phyloP scores from a whole-genome alignment of 2,797 vertebrate genomes.

The Lithobates pipiens region DNA sequence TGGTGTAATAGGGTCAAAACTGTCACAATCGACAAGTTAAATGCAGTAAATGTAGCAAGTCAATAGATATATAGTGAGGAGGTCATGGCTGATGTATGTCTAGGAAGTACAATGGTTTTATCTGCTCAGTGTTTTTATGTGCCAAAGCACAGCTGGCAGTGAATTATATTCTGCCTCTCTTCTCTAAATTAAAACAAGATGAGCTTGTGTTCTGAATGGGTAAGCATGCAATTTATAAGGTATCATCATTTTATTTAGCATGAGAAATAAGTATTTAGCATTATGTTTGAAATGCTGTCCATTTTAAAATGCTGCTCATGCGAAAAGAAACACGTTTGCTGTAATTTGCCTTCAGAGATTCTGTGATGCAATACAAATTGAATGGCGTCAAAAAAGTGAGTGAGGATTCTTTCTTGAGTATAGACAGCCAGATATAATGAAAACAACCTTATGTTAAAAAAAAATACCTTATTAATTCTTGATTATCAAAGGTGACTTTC shows the following conservation, averaged over 20 bases:
- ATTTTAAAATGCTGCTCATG: slow-evolving; percentile 31
- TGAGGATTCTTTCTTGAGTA: background rate
- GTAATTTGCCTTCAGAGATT: slow-evolving; percentile 27
- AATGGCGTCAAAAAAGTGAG: slow-evolving; percentile 19
- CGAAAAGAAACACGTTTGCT: slow-evolving; percentile 24
- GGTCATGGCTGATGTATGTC: slow-evolving; percentile 71
- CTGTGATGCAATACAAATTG: slow-evolving; percentile 26
- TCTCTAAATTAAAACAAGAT: slow-evolving; percentile 53
- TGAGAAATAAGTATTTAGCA: slow-evolving; percentile 34
- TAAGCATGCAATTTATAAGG: slow-evolving; percentile 40
- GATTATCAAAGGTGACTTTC: background rate
- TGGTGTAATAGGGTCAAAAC: slow-evolving; percentile 71
- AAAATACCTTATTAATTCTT: background rate
- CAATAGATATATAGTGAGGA: slow-evolving; percentile 65
- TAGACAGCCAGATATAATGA: background rate
- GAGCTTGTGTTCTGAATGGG: slow-evolving; percentile 42
- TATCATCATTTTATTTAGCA: slow-evolving; percentile 42
- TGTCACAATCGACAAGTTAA: slow-evolving; percentile 71
- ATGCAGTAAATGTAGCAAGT: slow-evolving; percentile 67
- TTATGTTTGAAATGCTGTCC: slow-evolving; percentile 4
- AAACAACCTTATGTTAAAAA: too few relatives aligned
- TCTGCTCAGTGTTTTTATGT: slow-evolving; percentile 69
- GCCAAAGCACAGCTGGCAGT: slow-evolving; percentile 57
- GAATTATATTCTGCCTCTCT: slow-evolving; percentile 36
- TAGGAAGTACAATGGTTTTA: slow-evolving; percentile 71